Evolutionary conservation across 2,113 vertebrate species (phyloP).

Genomic region (Zosterops borbonicus): DNA sequence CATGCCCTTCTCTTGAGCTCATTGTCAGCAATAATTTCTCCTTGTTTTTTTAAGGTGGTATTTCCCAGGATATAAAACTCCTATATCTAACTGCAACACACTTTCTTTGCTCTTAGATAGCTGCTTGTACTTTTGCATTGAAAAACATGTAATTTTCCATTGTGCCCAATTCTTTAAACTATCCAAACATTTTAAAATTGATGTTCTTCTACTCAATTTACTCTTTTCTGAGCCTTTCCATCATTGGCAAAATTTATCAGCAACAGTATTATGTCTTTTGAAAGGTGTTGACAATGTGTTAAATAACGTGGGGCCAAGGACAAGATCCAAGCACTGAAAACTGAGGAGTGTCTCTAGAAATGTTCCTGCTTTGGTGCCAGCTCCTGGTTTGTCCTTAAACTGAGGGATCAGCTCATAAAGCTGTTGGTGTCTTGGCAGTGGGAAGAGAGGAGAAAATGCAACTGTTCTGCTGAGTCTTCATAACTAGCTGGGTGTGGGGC

Average conservation of each 20-base stretch:
- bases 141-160: neutral
- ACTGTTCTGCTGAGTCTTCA: neutral
- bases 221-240: neutral
- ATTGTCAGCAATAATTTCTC: neutral
- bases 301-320: neutral
- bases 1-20: neutral
- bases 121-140: neutral
- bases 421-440: neutral
- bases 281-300: slow-evolving; percentile 36
- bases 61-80: neutral
- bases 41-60: neutral
- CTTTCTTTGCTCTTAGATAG: neutral
- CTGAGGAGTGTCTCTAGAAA: neutral
- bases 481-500: neutral
- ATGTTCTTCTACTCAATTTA: neutral
- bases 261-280: neutral
- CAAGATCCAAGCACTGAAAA: neutral
- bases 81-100: neutral
- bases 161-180: neutral
- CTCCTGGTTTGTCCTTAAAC: neutral
- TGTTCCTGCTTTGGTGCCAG: neutral
- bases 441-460: neutral
- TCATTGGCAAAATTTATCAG: slow-evolving; percentile 19
- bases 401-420: neutral
- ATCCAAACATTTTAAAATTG: neutral